phyloP scores from a whole-genome alignment of 2,888 invertebrate species.

The Pandemis heparana region DNA sequence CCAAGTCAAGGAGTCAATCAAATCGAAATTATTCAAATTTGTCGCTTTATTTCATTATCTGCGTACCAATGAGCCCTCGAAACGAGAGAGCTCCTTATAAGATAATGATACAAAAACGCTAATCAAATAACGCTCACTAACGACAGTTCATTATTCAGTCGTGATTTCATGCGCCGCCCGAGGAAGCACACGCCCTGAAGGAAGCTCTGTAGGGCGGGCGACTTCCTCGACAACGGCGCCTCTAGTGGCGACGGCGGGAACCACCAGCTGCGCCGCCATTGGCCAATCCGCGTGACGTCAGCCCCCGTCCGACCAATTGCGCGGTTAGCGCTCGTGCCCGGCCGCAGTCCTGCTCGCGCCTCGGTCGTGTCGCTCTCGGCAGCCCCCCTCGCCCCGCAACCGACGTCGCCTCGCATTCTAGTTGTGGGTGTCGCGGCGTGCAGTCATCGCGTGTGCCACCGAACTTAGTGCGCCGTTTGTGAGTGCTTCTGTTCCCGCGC shows the following conservation, averaged over 20 bases:
- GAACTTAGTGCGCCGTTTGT: conserved; percentile 84
- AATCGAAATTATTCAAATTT: conserved; percentile 2
- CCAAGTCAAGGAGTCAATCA: neutral
- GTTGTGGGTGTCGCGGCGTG: conserved; percentile 84
- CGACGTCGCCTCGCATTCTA: conserved; percentile 81
- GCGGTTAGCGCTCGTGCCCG: conserved; percentile 72
- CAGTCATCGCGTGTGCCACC: conserved; percentile 84
- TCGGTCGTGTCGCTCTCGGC: conserved; percentile 77
- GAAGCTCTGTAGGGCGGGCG: conserved; percentile 83
- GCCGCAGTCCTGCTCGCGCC: conserved; percentile 83
- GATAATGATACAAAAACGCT: conserved; percentile 34
- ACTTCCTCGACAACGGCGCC: conserved; percentile 74
- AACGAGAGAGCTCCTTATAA: conserved; percentile 17
- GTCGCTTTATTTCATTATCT: conserved; percentile 5
- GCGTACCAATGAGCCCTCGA: conserved; percentile 1
- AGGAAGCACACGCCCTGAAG: conserved; percentile 81
- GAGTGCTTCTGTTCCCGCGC: conserved; percentile 81
- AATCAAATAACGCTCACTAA: conserved; percentile 40
- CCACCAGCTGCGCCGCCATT: conserved; percentile 63
- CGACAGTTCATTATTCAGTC: conserved; percentile 56
- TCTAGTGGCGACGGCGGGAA: conserved; percentile 64
- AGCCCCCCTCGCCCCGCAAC: conserved; percentile 73
- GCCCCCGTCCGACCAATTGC: conserved; percentile 73
- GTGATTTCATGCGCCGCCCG: conserved; percentile 71
- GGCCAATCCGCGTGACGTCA: conserved; percentile 77